Evolutionary conservation across 1,140 invertebrate species (phyloP).

Genomic region (Lordiphosa collinella): DNA sequence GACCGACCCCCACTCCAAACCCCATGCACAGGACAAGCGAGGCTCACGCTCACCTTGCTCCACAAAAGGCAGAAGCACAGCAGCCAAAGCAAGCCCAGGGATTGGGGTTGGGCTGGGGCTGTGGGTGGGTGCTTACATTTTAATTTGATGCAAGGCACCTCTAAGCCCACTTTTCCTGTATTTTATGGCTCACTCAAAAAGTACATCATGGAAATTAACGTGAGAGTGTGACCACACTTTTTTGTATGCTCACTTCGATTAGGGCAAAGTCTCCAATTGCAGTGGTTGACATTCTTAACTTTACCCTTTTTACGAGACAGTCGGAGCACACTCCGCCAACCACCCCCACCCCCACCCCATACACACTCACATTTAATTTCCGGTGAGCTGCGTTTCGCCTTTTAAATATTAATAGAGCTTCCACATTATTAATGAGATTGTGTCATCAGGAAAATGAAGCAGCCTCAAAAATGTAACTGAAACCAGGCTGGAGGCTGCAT

Average conservation of each 20-base stretch:
- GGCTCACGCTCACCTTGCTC: too few relatives aligned
- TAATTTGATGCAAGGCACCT: conserved; percentile 66
- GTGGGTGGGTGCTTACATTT: conserved; percentile 45
- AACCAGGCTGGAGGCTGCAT: not conserved
- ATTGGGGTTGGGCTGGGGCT: not conserved
- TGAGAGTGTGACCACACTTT: not conserved
- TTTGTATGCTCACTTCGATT: too few relatives aligned
- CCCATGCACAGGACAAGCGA: conserved; percentile 24
- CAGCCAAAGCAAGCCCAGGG: conserved; percentile 1
- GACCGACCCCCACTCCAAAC: conserved; percentile 28
- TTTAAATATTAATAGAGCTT: conserved; percentile 71
- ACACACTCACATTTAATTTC: conserved; percentile 65
- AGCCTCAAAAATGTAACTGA: conserved; percentile 22
- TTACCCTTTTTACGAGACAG: too few relatives aligned
- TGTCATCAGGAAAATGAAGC: conserved; percentile 75
- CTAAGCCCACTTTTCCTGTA: conserved; percentile 10
- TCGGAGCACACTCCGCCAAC: not conserved
- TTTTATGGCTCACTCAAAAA: conserved; percentile 71
- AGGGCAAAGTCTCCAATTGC: too few relatives aligned
- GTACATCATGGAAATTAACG: conserved; percentile 75
- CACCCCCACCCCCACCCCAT: not conserved
- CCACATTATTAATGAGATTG: conserved; percentile 68
- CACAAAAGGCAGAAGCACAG: conserved; percentile 3
- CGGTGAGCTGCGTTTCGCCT: conserved; percentile 49
- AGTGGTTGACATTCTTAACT: too few relatives aligned